Percentiles rank a stretch among this genome's conserved stretches.
Evolutionary conservation across 2,888 invertebrate species (phyloP).

Genomic region (Phyto melanocephala): DNA sequence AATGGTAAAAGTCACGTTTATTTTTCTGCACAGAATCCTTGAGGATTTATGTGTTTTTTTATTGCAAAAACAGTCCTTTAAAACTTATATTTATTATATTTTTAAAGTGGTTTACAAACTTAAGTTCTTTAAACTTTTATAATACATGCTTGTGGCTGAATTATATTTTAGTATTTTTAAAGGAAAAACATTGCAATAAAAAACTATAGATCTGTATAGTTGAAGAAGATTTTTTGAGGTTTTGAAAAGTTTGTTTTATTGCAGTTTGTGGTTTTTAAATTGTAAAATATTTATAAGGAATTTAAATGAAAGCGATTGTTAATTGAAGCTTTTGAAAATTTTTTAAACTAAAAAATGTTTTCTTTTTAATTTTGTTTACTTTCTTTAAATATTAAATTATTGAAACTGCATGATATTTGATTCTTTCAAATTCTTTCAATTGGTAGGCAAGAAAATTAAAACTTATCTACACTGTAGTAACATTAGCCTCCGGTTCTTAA

Average conservation of each 20-base stretch:
- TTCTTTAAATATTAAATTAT: too few relatives aligned
- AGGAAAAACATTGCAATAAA: not conserved
- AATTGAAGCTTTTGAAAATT: too few relatives aligned
- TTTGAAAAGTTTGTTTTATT: not conserved
- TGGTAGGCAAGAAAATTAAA: too few relatives aligned
- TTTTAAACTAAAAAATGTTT: too few relatives aligned
- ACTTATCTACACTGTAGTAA: too few relatives aligned
- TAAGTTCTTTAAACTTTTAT: conserved; percentile 30
- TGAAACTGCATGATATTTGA: too few relatives aligned
- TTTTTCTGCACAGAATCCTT: conserved; percentile 24
- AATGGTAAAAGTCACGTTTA: conserved; percentile 62
- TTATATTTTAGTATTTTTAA: not conserved
- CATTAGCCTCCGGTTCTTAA: too few relatives aligned
- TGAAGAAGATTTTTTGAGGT: not conserved
- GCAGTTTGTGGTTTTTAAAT: not conserved
- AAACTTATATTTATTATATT: conserved; percentile 1
- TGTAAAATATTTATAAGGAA: not conserved
- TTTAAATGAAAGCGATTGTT: not conserved
- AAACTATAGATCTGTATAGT: not conserved
- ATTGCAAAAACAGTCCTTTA: not conserved
- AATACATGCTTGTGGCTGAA: conserved; percentile 30
- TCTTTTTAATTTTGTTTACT: too few relatives aligned
- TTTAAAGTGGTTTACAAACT: conserved; percentile 45
- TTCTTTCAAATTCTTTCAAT: too few relatives aligned
- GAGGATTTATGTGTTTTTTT: conserved; percentile 43